Conservation (phyloP, 2,888 invertebrate genomes). For the Odiellus spinosus region DNA sequence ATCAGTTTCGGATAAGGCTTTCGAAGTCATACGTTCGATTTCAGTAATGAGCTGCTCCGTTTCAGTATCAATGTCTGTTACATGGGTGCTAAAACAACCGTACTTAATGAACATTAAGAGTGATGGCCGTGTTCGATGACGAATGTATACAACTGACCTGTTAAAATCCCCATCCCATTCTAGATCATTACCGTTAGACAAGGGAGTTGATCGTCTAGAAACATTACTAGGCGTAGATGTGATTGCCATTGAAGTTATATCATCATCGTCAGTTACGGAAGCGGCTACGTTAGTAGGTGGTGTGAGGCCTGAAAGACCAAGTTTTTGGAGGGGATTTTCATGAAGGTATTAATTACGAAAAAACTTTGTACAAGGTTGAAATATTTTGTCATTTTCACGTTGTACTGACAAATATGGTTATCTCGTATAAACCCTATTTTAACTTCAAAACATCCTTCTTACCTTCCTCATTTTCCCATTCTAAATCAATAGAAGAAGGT, state of each 20-base stretch:
- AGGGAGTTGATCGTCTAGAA: conserved; percentile 37
- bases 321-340: not conserved
- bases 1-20: conserved; percentile 44
- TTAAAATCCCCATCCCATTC: conserved; percentile 42
- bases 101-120: not conserved
- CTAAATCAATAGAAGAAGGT: conserved; percentile 49
- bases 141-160: conserved; percentile 9
- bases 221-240: conserved; percentile 12
- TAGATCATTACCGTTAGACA: conserved; percentile 35
- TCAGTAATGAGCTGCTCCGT: conserved; percentile 47
- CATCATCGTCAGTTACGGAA: conserved; percentile 10
- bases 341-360: too few species aligned
- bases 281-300: conserved; percentile 13
- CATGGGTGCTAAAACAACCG: conserved; percentile 8
- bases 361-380: too few species aligned
- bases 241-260: conserved; percentile 4
- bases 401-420: too few species aligned
- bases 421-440: too few species aligned
- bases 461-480: conserved; percentile 49
- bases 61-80: conserved; percentile 40
- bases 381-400: too few species aligned
- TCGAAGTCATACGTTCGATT: conserved; percentile 47
- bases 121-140: not conserved
- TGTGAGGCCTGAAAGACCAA: conserved; percentile 15
- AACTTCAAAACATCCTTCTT: conserved; percentile 15